These are phyloP conservation scores for Carettochelys insculpta DNA, from an alignment of 2,113 vertebrate species.

Conservation along the genomic window DNA sequence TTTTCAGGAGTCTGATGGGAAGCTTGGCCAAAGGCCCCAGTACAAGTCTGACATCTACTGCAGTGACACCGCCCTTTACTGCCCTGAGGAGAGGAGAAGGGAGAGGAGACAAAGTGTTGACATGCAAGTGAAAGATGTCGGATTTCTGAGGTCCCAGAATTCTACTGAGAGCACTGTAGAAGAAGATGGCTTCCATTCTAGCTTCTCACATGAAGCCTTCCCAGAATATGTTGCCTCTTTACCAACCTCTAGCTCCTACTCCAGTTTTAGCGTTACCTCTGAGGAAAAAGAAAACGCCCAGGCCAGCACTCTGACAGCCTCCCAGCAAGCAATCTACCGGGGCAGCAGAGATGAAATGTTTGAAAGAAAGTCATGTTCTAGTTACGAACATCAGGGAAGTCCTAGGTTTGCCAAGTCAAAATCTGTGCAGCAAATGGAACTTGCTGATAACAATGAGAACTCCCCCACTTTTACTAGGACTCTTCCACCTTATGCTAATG, in stretches of 20 bases:
- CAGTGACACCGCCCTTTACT: slow-evolving; percentile 94
- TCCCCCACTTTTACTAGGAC: slow-evolving; percentile 83
- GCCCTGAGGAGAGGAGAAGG: slow-evolving; percentile 86
- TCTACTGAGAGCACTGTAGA: slow-evolving; percentile 89
- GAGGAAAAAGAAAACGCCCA: slow-evolving; percentile 89
- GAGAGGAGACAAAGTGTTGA: slow-evolving; percentile 88
- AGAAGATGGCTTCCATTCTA: slow-evolving; percentile 85
- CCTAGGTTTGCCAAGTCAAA: slow-evolving; percentile 82
- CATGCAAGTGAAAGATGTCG: slow-evolving; percentile 77
- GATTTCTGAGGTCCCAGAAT: slow-evolving; percentile 85
- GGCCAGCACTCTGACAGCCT: slow-evolving; percentile 87
- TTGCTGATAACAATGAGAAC: slow-evolving; percentile 77
- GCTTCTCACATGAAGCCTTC: slow-evolving; percentile 85
- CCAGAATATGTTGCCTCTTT: slow-evolving; percentile 85
- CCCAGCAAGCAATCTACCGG: slow-evolving; percentile 90
- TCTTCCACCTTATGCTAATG: slow-evolving; percentile 84
- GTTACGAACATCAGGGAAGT: slow-evolving; percentile 82
- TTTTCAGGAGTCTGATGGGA: slow-evolving; percentile 79
- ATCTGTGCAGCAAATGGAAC: slow-evolving; percentile 83
- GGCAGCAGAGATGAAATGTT: slow-evolving; percentile 86
- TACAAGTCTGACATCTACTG: slow-evolving; percentile 91
- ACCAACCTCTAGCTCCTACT: slow-evolving; percentile 90
- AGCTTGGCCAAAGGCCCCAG: slow-evolving; percentile 76
- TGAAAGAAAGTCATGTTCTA: slow-evolving; percentile 79
- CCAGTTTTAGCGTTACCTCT: slow-evolving; percentile 90